These are phyloP conservation scores for Alsophila aescularia DNA, from an alignment of 2,888 invertebrate genomes.

Conservation along the genomic window DNA sequence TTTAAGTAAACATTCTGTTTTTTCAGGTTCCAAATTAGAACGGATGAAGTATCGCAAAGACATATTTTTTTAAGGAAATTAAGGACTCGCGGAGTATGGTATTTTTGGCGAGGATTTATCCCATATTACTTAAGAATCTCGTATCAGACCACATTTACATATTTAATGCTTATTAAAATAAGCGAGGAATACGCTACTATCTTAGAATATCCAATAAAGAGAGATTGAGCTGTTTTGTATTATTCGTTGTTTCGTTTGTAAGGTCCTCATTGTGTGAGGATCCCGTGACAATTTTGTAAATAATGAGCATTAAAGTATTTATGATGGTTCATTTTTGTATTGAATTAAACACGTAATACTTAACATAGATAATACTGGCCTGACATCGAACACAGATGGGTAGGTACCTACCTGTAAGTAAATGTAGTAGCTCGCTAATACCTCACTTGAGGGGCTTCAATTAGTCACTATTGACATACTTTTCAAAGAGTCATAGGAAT, in stretches of 20 bases:
- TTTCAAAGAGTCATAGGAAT: slow-evolving; percentile 49
- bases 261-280: too few relatives aligned
- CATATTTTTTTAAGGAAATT: slow-evolving; percentile 92
- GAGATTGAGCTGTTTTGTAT: too few relatives aligned
- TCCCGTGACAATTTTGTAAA: too few relatives aligned
- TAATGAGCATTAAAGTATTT: slow-evolving; percentile 22
- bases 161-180: slow-evolving; percentile 95
- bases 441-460: slow-evolving; percentile 71
- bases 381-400: slow-evolving; percentile 32
- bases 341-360: slow-evolving; percentile 59
- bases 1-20: neutral
- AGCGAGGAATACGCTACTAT: slow-evolving; percentile 69
- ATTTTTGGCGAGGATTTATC: slow-evolving; percentile 97
- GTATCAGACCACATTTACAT: slow-evolving; percentile 97
- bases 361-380: slow-evolving; percentile 33
- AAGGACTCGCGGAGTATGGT: slow-evolving; percentile 91
- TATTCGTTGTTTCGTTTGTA: too few relatives aligned
- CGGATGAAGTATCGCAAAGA: slow-evolving; percentile 46
- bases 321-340: slow-evolving; percentile 43
- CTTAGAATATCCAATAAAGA: neutral
- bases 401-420: slow-evolving; percentile 44
- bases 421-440: slow-evolving; percentile 52
- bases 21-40: slow-evolving; percentile 54
- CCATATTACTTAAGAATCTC: slow-evolving; percentile 97
- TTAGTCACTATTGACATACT: slow-evolving; percentile 73